phyloP scores from a whole-genome alignment of 2,888 invertebrate genomes.

The Aphelenchoides bicaudatus region DNA sequence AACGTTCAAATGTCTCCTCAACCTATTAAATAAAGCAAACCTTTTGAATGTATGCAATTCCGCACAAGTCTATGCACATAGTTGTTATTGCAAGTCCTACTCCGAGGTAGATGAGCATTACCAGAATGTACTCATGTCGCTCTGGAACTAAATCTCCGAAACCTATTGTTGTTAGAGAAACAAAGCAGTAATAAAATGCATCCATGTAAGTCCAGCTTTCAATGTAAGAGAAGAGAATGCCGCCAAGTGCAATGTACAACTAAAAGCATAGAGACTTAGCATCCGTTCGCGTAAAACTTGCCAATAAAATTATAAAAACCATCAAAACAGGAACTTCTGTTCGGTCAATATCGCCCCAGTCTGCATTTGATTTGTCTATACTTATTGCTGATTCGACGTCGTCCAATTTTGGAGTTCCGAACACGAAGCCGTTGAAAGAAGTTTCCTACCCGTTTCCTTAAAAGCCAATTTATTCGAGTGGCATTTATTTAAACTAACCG shows the following conservation, averaged over 20 bases:
- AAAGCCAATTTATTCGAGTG: neutral
- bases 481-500: neutral
- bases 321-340: constrained; percentile 59
- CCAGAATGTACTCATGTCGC: constrained; percentile 55
- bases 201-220: constrained; percentile 65
- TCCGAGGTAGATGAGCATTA: constrained; percentile 60
- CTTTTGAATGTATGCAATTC: constrained; percentile 60
- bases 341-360: constrained; percentile 43
- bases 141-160: constrained; percentile 50
- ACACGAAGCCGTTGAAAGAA: neutral
- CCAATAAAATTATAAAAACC: constrained; percentile 60
- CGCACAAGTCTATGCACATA: constrained; percentile 61
- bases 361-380: constrained; percentile 21
- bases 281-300: constrained; percentile 24
- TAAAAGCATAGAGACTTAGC: constrained; percentile 27
- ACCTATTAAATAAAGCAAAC: too few species aligned
- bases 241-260: constrained; percentile 62
- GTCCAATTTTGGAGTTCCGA: neutral
- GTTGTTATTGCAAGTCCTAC: constrained; percentile 61
- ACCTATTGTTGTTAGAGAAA: constrained; percentile 59
- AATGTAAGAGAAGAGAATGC: constrained; percentile 60
- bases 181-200: constrained; percentile 65
- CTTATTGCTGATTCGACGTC: constrained; percentile 6
- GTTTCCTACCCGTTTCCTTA: neutral
- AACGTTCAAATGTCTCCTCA: too few species aligned